phyloP scores from a whole-genome alignment of 1,140 invertebrate species.

The Psix sp. region DNA sequence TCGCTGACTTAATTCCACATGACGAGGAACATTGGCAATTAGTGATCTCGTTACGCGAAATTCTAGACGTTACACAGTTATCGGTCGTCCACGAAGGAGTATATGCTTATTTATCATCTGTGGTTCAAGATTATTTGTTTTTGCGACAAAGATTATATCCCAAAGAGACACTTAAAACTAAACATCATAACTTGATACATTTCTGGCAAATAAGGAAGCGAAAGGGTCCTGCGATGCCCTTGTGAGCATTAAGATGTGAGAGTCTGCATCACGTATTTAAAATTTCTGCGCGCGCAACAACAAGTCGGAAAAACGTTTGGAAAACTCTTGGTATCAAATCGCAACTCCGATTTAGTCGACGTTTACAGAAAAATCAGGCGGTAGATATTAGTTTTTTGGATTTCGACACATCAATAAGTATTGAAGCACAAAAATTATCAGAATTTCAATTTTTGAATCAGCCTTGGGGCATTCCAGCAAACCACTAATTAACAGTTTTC shows the following conservation, averaged over 20 bases:
- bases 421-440: not conserved
- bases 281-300: slow-evolving; percentile 11
- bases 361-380: slow-evolving; percentile 1
- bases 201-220: slow-evolving; percentile 2
- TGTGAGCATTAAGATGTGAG: slow-evolving; percentile 23
- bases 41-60: slow-evolving; percentile 32
- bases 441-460: not conserved
- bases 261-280: slow-evolving; percentile 35
- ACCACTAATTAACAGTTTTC: too few relatives aligned
- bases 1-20: slow-evolving; percentile 7
- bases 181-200: slow-evolving; percentile 23
- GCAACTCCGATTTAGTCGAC: slow-evolving; percentile 21
- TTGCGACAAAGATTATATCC: slow-evolving; percentile 12
- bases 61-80: slow-evolving; percentile 28
- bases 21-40: slow-evolving; percentile 43
- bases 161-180: slow-evolving; percentile 14
- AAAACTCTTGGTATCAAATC: slow-evolving; percentile 26
- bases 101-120: slow-evolving; percentile 11
- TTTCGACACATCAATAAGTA: not conserved
- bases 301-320: slow-evolving; percentile 24
- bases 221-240: slow-evolving; percentile 16
- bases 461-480: too few relatives aligned
- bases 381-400: not conserved
- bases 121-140: slow-evolving; percentile 18
- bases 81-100: slow-evolving; percentile 17